Conservation (phyloP, 2,888 invertebrate genomes). For the Smittia aterrima region DNA sequence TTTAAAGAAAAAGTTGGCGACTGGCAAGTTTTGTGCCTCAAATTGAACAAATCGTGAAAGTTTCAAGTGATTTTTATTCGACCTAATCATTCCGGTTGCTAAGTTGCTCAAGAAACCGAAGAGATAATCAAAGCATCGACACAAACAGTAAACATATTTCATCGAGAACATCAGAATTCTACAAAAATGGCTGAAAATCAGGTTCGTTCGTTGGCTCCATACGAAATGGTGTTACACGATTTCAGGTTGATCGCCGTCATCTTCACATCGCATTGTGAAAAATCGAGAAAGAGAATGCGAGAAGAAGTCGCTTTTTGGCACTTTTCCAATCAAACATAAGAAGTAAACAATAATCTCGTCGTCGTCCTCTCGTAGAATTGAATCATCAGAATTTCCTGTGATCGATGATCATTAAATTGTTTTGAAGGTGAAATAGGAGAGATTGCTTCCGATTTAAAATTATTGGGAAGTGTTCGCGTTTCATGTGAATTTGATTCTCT, state of each 20-base stretch:
- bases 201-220: neutral
- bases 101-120: neutral
- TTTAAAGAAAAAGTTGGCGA: neutral
- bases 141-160: too few relatives aligned
- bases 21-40: neutral
- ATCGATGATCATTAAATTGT: neutral
- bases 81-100: neutral
- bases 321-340: neutral
- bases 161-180: neutral
- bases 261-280: neutral
- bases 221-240: neutral
- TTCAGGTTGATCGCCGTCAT: conserved; percentile 7
- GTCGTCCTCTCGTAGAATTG: neutral
- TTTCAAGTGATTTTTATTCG: neutral
- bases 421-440: neutral
- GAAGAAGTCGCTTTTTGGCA: neutral
- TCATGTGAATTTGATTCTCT: too few relatives aligned
- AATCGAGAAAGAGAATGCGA: conserved; percentile 3
- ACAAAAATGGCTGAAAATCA: conserved; percentile 8
- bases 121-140: too few relatives aligned
- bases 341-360: neutral
- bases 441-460: too few relatives aligned
- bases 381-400: neutral
- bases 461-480: too few relatives aligned
- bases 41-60: neutral